Conservation (phyloP, 2,113 vertebrate genomes). For the Pycnonotus jocosus region DNA sequence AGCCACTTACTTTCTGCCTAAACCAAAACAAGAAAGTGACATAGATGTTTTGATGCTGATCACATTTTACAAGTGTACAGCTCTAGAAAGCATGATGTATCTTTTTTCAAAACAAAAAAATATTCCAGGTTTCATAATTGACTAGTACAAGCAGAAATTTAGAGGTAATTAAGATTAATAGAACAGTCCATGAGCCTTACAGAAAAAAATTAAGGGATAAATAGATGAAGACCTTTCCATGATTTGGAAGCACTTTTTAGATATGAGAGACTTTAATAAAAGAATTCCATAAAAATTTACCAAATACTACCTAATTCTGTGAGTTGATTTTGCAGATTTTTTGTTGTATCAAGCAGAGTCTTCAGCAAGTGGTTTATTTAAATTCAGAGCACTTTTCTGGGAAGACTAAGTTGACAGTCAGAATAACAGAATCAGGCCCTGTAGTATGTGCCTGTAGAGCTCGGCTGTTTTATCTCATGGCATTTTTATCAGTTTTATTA, state of each 20-base stretch:
- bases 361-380: not conserved
- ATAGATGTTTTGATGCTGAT: not conserved
- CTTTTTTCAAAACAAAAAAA: not conserved
- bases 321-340: not conserved
- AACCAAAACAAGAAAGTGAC: not conserved
- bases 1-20: not conserved
- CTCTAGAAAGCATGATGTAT: not conserved
- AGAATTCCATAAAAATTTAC: not conserved
- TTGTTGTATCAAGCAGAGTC: not conserved
- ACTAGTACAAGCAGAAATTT: not conserved
- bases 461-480: not conserved
- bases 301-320: not conserved
- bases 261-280: not conserved
- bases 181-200: not conserved
- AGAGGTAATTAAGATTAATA: not conserved
- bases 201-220: not conserved
- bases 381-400: not conserved
- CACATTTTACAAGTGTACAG: not conserved
- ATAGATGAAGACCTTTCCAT: not conserved
- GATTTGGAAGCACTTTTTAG: not conserved
- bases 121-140: not conserved
- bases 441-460: not conserved
- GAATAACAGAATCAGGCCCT: not conserved
- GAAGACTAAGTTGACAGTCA: not conserved
- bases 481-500: not conserved